A percentile compares a stretch with the other conserved stretches of the same genome.
phyloP scores from a whole-genome alignment of 2,113 vertebrate species.

The Australoheros scitulus region DNA sequence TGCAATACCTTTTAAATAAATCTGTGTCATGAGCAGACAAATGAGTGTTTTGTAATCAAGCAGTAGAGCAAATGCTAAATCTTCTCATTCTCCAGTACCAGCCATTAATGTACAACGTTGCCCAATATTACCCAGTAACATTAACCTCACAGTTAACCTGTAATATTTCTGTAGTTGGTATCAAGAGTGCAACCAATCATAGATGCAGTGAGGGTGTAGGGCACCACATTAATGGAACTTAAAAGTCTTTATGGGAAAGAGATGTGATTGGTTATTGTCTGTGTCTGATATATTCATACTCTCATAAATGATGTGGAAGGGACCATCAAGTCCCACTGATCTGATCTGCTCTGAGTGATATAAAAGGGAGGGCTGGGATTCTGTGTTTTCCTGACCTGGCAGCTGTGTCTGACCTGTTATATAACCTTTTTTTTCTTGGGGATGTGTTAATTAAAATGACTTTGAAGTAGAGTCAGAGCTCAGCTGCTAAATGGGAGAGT shows the following conservation, averaged over 20 bases:
- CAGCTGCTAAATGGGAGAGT: constrained; percentile 35
- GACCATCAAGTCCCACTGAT: not conserved
- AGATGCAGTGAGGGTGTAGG: not conserved
- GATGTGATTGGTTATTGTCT: not conserved
- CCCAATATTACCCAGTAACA: not conserved
- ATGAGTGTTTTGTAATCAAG: not conserved
- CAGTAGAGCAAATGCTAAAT: not conserved
- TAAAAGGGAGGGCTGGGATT: not conserved
- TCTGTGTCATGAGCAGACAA: not conserved
- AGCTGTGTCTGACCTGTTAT: constrained; percentile 33
- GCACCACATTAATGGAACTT: not conserved
- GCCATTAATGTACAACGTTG: not conserved
- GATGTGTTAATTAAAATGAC: constrained; percentile 50
- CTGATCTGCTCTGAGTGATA: not conserved
- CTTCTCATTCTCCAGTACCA: not conserved
- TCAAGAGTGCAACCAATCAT: not conserved
- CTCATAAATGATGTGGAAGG: not conserved
- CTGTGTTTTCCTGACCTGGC: constrained; percentile 29
- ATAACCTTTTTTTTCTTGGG: constrained; percentile 18
- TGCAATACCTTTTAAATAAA: not conserved
- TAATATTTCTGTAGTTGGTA: not conserved
- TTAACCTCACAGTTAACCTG: not conserved
- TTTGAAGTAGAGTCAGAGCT: constrained; percentile 53
- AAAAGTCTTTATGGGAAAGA: not conserved
- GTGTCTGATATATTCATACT: not conserved